Evolutionary conservation across 2,797 vertebrate species (phyloP).

Genomic region (Hozukius guyotensis): DNA sequence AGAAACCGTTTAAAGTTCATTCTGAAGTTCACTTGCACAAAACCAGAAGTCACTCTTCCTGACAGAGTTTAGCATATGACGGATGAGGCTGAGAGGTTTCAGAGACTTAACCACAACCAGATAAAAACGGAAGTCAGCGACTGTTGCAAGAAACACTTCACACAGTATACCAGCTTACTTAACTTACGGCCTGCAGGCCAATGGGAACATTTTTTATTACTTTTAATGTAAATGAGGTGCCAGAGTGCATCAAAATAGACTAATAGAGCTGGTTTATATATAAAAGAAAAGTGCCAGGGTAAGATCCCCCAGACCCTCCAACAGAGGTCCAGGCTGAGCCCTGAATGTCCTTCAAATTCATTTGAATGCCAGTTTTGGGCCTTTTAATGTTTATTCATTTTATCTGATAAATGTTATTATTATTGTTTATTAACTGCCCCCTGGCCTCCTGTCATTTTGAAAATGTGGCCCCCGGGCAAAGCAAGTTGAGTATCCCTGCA

Average conservation of each 20-base stretch:
- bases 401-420: not conserved
- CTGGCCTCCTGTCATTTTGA: not conserved
- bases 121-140: not conserved
- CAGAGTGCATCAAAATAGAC: not conserved
- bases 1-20: not conserved
- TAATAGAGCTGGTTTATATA: not conserved
- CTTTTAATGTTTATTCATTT: not conserved
- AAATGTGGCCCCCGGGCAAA: too few species aligned
- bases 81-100: not conserved
- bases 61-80: too few species aligned
- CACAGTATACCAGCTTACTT: not conserved
- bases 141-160: conserved; percentile 2
- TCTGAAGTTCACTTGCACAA: not conserved
- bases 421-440: not conserved
- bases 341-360: too few species aligned
- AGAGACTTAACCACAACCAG: not conserved
- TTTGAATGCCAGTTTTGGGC: too few species aligned
- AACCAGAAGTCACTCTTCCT: conserved; percentile 19
- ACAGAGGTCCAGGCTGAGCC: too few species aligned
- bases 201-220: not conserved
- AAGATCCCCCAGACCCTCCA: not conserved
- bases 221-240: too few species aligned
- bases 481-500: not conserved
- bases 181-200: not conserved
- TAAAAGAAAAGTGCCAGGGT: too few species aligned